Conservation (phyloP, 1,140 invertebrate species). For the Geopemphigus sp. region DNA sequence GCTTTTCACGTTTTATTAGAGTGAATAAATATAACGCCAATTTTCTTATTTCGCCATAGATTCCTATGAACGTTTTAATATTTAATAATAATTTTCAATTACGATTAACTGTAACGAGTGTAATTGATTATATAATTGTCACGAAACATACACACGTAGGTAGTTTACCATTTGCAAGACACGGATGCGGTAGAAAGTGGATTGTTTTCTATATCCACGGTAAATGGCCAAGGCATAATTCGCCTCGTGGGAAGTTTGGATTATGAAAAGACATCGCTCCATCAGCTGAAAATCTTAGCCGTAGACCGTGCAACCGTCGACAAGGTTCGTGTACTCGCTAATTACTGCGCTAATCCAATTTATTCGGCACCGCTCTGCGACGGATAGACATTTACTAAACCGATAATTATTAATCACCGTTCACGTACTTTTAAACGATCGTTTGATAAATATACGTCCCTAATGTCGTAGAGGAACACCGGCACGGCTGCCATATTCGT, state of each 20-base stretch:
- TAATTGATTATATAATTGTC: background rate
- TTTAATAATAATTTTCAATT: background rate
- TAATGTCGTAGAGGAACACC: constrained; percentile 64
- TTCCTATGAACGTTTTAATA: background rate
- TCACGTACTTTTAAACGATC: too few relatives aligned
- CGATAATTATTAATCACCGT: too few relatives aligned
- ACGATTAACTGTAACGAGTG: too few relatives aligned
- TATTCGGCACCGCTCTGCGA: too few relatives aligned
- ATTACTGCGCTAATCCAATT: background rate
- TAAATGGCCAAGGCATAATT: constrained; percentile 84
- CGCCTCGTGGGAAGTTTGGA: constrained; percentile 74
- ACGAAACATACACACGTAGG: constrained; percentile 55
- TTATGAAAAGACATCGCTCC: constrained; percentile 83
- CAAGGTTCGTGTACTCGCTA: constrained; percentile 60
- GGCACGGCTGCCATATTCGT: constrained; percentile 84
- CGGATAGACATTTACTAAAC: background rate
- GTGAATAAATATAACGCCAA: background rate
- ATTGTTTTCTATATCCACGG: constrained; percentile 76
- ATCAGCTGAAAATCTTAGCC: constrained; percentile 81
- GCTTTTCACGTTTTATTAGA: too few relatives aligned
- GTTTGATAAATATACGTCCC: background rate
- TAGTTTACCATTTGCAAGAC: constrained; percentile 66
- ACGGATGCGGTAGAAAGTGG: constrained; percentile 69
- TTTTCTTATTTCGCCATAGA: background rate
- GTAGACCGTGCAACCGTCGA: constrained; percentile 80